Conservation (phyloP, 2,797 vertebrate species). For the Cyprinella venusta region DNA sequence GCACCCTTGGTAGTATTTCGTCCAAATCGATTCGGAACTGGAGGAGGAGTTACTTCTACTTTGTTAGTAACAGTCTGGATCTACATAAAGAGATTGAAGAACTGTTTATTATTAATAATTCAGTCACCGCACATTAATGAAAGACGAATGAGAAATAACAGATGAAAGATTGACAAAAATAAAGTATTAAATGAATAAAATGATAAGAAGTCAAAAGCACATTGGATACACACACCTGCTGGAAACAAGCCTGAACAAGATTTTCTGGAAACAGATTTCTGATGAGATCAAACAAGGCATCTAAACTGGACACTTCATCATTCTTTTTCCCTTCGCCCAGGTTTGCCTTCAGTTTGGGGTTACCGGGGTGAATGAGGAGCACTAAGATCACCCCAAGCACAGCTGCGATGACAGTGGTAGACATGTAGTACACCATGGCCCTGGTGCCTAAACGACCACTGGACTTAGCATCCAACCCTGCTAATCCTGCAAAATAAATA, state of each 20-base stretch:
- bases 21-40: slow-evolving; percentile 52
- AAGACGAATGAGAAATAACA: neutral
- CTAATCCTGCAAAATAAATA: slow-evolving; percentile 78
- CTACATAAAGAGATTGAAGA: slow-evolving; percentile 70
- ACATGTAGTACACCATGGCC: slow-evolving; percentile 98
- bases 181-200: neutral
- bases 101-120: slow-evolving; percentile 34
- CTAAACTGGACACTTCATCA: slow-evolving; percentile 94
- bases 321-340: slow-evolving; percentile 94
- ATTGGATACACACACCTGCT: slow-evolving; percentile 83
- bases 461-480: slow-evolving; percentile 95
- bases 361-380: slow-evolving; percentile 92
- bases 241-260: slow-evolving; percentile 97
- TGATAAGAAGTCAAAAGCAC: neutral
- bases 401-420: slow-evolving; percentile 94
- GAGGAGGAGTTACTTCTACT: slow-evolving; percentile 77
- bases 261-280: slow-evolving; percentile 98
- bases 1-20: slow-evolving; percentile 81
- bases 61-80: slow-evolving; percentile 93
- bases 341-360: slow-evolving; percentile 92
- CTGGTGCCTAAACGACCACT: slow-evolving; percentile 93
- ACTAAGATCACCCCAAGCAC: slow-evolving; percentile 92
- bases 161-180: neutral
- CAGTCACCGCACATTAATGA: neutral
- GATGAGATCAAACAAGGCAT: slow-evolving; percentile 95